phyloP scores from a whole-genome alignment of 2,888 invertebrate species.

The Machimus atricapillus region DNA sequence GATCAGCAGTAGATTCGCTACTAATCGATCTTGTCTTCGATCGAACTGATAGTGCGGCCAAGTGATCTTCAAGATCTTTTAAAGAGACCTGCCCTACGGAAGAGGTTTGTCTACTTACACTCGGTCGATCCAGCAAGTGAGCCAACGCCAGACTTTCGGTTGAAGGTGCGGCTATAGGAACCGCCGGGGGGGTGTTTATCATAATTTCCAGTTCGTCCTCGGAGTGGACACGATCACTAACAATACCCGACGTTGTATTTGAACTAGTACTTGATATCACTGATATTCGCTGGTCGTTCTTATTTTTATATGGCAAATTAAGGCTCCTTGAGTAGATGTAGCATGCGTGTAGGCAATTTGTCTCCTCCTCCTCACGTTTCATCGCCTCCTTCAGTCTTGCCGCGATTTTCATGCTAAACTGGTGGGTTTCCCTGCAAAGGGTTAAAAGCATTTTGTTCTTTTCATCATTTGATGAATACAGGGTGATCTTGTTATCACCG shows the following conservation, averaged over 20 bases:
- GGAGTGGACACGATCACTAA: slow-evolving; percentile 93
- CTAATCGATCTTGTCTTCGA: slow-evolving; percentile 49
- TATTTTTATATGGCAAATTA: slow-evolving; percentile 70
- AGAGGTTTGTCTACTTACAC: slow-evolving; percentile 67
- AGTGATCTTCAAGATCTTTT: slow-evolving; percentile 62
- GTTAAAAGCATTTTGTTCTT: slow-evolving; percentile 90
- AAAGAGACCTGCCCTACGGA: slow-evolving; percentile 63
- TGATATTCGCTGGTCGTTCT: slow-evolving; percentile 83
- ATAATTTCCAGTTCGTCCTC: slow-evolving; percentile 92
- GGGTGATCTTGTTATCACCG: slow-evolving; percentile 84
- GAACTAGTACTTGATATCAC: slow-evolving; percentile 93
- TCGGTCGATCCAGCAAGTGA: slow-evolving; percentile 72
- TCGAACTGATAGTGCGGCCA: slow-evolving; percentile 61
- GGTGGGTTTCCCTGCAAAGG: slow-evolving; percentile 90
- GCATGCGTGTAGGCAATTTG: slow-evolving; percentile 71
- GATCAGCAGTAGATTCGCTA: slow-evolving; percentile 53
- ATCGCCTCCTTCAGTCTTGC: slow-evolving; percentile 83
- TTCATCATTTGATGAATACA: slow-evolving; percentile 91
- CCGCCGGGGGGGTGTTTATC: slow-evolving; percentile 80
- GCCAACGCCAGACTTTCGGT: slow-evolving; percentile 84
- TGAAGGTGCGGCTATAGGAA: slow-evolving; percentile 76
- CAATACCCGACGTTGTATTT: slow-evolving; percentile 96
- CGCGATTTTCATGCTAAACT: slow-evolving; percentile 93
- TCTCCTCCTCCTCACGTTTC: slow-evolving; percentile 82
- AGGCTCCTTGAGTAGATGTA: slow-evolving; percentile 75